Evolutionary conservation across 2,113 vertebrate species (phyloP).

Genomic region (Malurus elegans): DNA sequence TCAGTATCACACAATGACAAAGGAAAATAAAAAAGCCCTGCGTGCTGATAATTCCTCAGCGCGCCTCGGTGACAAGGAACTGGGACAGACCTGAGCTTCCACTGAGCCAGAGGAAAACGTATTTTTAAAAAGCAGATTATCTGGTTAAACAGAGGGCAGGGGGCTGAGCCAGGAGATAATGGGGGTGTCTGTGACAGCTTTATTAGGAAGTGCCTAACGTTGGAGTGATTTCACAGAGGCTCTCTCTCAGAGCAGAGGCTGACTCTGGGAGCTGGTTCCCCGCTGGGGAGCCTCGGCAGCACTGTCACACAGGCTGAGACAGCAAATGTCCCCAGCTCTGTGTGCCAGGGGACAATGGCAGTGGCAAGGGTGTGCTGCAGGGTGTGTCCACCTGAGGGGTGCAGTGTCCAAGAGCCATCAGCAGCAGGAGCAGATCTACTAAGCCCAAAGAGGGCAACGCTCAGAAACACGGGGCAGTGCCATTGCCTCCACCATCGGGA

Average conservation of each 20-base stretch:
- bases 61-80: not conserved
- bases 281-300: not conserved
- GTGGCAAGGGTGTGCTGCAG: not conserved
- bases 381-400: not conserved
- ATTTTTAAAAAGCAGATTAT: slow-evolving; percentile 69
- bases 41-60: slow-evolving; percentile 4
- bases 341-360: not conserved
- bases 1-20: slow-evolving; percentile 36
- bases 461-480: not conserved
- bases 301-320: not conserved
- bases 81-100: slow-evolving; percentile 52
- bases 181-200: slow-evolving; percentile 65
- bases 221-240: slow-evolving; percentile 39
- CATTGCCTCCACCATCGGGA: not conserved
- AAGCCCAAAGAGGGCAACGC: too few species aligned
- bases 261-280: not conserved
- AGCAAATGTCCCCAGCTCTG: not conserved
- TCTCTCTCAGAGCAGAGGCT: not conserved
- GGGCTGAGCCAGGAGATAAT: slow-evolving; percentile 48
- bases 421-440: not conserved
- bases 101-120: slow-evolving; percentile 58
- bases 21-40: slow-evolving; percentile 10
- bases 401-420: fast-evolving
- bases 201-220: slow-evolving; percentile 64
- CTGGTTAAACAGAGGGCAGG: slow-evolving; percentile 72